These are phyloP conservation scores for Danio tinwini DNA, from an alignment of 2,797 vertebrate genomes.

Conservation along the genomic window DNA sequence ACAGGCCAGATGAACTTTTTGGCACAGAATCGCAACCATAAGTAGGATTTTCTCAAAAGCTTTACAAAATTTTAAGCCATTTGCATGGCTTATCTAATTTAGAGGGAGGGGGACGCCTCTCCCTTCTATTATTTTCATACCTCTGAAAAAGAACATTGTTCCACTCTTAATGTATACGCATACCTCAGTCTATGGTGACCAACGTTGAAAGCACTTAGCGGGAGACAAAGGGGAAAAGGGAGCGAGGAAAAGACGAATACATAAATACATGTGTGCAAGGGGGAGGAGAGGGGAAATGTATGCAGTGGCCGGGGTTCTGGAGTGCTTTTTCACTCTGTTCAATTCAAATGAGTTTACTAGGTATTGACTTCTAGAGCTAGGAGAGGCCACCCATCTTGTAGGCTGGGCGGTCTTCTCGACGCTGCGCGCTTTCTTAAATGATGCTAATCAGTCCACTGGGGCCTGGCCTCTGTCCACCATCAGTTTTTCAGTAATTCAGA, in stretches of 20 bases:
- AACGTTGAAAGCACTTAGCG: slow-evolving; percentile 44
- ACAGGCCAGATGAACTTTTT: slow-evolving; percentile 90
- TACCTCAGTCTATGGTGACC: slow-evolving; percentile 53
- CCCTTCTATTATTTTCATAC: slow-evolving; percentile 79
- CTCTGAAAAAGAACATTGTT: slow-evolving; percentile 72
- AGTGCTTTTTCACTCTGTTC: slow-evolving; percentile 80
- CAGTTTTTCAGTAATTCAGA: slow-evolving; percentile 92
- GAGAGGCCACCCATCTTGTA: slow-evolving; percentile 92
- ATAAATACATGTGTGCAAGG: slow-evolving; percentile 47
- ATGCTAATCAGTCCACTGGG: slow-evolving; percentile 97
- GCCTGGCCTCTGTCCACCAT: slow-evolving; percentile 90
- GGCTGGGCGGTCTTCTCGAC: slow-evolving; percentile 76
- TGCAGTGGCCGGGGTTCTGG: slow-evolving; percentile 72
- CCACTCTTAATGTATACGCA: slow-evolving; percentile 69
- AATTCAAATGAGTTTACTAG: slow-evolving; percentile 87
- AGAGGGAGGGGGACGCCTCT: slow-evolving; percentile 72
- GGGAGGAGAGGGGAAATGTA: slow-evolving; percentile 51
- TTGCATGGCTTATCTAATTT: slow-evolving; percentile 89
- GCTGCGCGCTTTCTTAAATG: slow-evolving; percentile 92
- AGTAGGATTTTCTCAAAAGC: slow-evolving; percentile 88
- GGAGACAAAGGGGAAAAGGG: slow-evolving; percentile 61
- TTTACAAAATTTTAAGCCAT: slow-evolving; percentile 89
- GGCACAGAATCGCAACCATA: slow-evolving; percentile 85
- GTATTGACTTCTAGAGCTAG: slow-evolving; percentile 87
- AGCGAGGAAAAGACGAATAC: slow-evolving; percentile 46